Base-by-base conservation (phyloP, 2,888 invertebrate genomes). In the Odontothrips loti region DNA sequence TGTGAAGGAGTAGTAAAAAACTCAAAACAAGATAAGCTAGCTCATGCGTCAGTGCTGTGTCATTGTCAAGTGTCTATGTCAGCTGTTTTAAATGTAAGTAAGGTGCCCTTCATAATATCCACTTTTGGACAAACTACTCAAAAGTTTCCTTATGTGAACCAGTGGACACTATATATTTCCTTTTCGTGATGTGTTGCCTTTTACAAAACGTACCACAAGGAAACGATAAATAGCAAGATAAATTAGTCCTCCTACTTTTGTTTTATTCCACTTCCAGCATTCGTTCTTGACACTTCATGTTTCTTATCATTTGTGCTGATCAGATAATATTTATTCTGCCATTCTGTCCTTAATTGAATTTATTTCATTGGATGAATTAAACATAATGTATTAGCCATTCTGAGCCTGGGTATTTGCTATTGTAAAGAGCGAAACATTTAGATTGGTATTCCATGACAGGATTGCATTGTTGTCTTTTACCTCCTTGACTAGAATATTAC, bases 391-490 rank as follows among this genome's bases (percentile, higher is more conserved):
- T 58, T 58, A 20, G 20, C 17, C 20, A 20, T 58, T 58, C 58
- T 58, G 20, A 58, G 58, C 58, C 1, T 58, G 58, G 34, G 34
- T 43, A 43, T 43, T 43, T 43, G 34, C 34, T 58, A 58, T 58
- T 58, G 58, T 58, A 20, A 20, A 15, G 6, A 58, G 58, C 58
- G 27, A 23, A 75, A 75, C 3, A 75, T 75, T 4, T 1, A 75
- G 27, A 75, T 75, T 23, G 68, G 27, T 75, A 23, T 75, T 27
- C 68, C 68, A 75, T 75, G 68, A 75, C 68, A 75, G 23, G 27
- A 75, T 75, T 75, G 12, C 23, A 68, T 68, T 68, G 68, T 68
- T 68, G 68, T 68, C 68, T 68, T 68, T 23, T 58, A 58, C 58
- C n/a, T 58, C 58, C 68, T 23, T 8, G 68, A 23, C 68, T 75